Conservation (phyloP, 2,888 invertebrate species). For the Trachelus tabidus region DNA sequence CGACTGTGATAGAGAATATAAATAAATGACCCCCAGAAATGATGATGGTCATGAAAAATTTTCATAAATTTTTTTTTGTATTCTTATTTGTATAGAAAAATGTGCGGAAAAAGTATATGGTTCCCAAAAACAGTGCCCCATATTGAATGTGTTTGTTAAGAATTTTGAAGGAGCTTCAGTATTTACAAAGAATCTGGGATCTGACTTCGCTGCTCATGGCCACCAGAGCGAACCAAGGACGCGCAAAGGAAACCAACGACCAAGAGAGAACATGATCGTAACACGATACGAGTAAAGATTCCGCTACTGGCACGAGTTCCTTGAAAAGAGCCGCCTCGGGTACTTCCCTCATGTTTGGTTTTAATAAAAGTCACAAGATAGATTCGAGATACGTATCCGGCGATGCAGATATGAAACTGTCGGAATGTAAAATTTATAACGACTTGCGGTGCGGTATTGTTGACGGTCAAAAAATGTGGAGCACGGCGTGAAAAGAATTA, state of each 20-base stretch:
- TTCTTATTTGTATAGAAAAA: neutral
- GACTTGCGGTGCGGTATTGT: too few species aligned
- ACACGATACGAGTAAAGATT: neutral
- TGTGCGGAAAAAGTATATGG: neutral
- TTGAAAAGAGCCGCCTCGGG: neutral
- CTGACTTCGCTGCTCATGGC: conserved; percentile 12
- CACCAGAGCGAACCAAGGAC: conserved; percentile 24
- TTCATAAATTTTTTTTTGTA: neutral
- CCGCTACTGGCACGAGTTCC: neutral
- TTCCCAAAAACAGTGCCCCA: neutral
- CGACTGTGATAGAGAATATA: conserved; percentile 39
- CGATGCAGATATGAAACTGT: neutral
- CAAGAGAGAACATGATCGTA: neutral
- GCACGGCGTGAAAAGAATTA: neutral
- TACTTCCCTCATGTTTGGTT: neutral
- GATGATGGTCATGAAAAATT: neutral
- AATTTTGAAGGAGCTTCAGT: neutral
- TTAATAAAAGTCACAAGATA: neutral
- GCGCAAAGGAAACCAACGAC: conserved; percentile 1
- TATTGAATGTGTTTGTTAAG: neutral
- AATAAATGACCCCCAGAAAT: conserved; percentile 15
- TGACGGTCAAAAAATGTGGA: neutral
- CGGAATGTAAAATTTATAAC: neutral
- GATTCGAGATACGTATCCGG: neutral
- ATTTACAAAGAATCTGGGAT: neutral